These are phyloP conservation scores for Chromoteleia sp. DNA, from an alignment of 2,888 invertebrate species.

Conservation along the genomic window DNA sequence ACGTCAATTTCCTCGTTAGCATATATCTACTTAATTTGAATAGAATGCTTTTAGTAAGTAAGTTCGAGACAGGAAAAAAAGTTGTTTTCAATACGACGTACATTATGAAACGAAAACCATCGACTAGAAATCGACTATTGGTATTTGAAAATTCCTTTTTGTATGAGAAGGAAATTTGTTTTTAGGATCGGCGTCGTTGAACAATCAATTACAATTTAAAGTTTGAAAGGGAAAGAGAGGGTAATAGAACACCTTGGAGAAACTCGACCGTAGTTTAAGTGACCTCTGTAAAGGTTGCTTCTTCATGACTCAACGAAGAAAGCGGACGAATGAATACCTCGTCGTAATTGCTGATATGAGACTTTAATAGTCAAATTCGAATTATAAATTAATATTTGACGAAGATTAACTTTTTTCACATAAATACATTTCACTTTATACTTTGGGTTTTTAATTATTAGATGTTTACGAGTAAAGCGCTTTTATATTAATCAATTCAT, in stretches of 20 bases:
- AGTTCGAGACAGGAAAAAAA: constrained; percentile 13
- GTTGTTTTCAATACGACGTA: constrained; percentile 13
- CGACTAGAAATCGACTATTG: constrained; percentile 30
- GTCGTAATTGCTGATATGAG: constrained; percentile 46
- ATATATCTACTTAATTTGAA: constrained; percentile 28
- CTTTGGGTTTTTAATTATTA: too few relatives aligned
- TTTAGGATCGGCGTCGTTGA: constrained; percentile 34
- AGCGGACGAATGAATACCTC: constrained; percentile 76
- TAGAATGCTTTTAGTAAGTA: constrained; percentile 28
- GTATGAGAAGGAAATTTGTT: constrained; percentile 44
- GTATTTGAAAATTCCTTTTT: constrained; percentile 26
- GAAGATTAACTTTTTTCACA: not conserved
- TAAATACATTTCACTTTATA: too few relatives aligned
- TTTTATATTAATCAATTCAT: too few relatives aligned
- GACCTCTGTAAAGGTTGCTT: constrained; percentile 82
- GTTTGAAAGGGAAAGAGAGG: constrained; percentile 59
- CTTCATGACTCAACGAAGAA: constrained; percentile 78
- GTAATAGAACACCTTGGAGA: constrained; percentile 76
- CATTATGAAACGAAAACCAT: not conserved
- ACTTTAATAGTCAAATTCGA: constrained; percentile 28
- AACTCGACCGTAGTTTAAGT: constrained; percentile 79
- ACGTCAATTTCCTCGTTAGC: constrained; percentile 20
- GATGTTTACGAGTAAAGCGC: too few relatives aligned
- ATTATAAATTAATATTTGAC: constrained; percentile 1
- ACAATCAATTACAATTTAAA: constrained; percentile 63